A percentile compares a stretch with the other conserved stretches of the same genome.
Conservation (phyloP, 2,888 invertebrate species). For the Parnassius orleans region DNA sequence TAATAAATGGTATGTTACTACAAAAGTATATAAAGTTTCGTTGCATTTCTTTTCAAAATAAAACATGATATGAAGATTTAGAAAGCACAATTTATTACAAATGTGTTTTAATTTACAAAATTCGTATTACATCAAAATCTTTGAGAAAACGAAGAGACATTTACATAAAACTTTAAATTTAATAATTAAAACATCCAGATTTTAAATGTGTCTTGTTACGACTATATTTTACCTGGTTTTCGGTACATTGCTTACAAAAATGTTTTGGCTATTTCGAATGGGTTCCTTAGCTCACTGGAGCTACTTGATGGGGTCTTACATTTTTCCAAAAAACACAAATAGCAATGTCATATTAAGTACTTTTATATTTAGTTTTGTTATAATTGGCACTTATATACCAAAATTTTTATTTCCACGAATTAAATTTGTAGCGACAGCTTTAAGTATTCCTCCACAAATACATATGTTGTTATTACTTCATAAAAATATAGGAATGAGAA, state of each 20-base stretch:
- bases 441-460: constrained; percentile 55
- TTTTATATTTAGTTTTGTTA: constrained; percentile 44
- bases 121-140: too few relatives aligned
- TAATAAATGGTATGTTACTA: too few relatives aligned
- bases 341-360: constrained; percentile 39
- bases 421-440: constrained; percentile 44
- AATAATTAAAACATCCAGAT: not conserved
- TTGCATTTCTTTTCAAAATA: too few relatives aligned
- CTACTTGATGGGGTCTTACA: constrained; percentile 47
- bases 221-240: constrained; percentile 35
- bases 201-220: constrained; percentile 36
- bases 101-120: too few relatives aligned
- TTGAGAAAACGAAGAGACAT: too few relatives aligned
- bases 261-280: constrained; percentile 48
- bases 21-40: too few relatives aligned
- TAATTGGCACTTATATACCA: constrained; percentile 46
- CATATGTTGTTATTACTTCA: constrained; percentile 54
- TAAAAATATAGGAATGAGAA: constrained; percentile 35
- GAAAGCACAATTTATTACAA: too few relatives aligned
- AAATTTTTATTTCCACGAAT: constrained; percentile 45
- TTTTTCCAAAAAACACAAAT: constrained; percentile 41
- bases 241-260: constrained; percentile 38
- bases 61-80: too few relatives aligned
- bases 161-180: too few relatives aligned
- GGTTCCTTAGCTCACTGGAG: constrained; percentile 58